phyloP scores from a whole-genome alignment of 2,113 vertebrate genomes.

The Nematolebias whitei region DNA sequence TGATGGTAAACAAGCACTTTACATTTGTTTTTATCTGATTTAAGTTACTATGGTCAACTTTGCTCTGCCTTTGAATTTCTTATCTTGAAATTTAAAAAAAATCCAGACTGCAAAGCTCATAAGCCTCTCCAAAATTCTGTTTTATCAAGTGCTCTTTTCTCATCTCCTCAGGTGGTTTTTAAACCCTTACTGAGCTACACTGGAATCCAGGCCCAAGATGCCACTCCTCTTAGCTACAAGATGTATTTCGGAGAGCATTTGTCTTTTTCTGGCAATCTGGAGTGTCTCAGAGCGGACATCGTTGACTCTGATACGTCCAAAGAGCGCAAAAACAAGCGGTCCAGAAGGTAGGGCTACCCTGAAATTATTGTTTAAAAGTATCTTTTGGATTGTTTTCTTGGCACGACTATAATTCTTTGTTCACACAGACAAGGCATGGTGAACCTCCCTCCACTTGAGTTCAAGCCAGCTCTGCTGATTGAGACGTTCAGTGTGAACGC shows the following conservation, averaged over 20 bases:
- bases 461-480: conserved; percentile 95
- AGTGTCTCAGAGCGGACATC: conserved; percentile 95
- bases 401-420: background rate
- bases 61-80: background rate
- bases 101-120: background rate
- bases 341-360: conserved; percentile 82
- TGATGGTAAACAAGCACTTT: too few relatives aligned
- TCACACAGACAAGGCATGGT: conserved; percentile 87
- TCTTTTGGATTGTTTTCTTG: background rate
- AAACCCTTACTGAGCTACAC: conserved; percentile 93
- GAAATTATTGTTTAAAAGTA: background rate
- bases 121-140: background rate
- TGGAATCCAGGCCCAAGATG: conserved; percentile 93
- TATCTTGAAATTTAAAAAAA: too few relatives aligned
- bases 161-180: conserved; percentile 89
- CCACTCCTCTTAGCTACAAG: conserved; percentile 91
- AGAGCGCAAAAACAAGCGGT: conserved; percentile 91
- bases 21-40: too few relatives aligned
- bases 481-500: conserved; percentile 97
- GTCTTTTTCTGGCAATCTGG: conserved; percentile 95
- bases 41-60: background rate
- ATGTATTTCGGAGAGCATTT: conserved; percentile 98
- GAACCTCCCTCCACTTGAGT: conserved; percentile 91
- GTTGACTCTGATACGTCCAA: conserved; percentile 97
- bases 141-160: conserved; percentile 5